Base-by-base conservation (phyloP, 2,888 invertebrate species). In the Agonum fuliginosum region DNA sequence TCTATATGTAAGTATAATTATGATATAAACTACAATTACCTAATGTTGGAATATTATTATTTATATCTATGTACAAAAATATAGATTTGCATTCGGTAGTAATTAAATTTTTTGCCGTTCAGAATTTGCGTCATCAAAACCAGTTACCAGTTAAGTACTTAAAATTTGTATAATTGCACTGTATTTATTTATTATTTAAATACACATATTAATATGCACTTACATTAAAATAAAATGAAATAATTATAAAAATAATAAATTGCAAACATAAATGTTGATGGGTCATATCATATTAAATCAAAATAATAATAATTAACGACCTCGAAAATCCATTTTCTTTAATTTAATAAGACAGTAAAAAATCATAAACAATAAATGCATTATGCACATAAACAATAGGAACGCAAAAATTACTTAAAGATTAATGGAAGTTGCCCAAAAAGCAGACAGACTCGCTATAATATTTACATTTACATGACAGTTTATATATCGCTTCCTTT, bases 401-500 rank as follows among this genome's bases (percentile, higher is more conserved):
- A 20, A 12, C 12, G 22, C 41, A 54, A 72, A 54, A 72, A 54
- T 72, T 58, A 34, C 30, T 30, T 54, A 54, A 22, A 34, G 37
- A 71, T 67, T 71, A 51, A 71, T 71, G 48, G 10, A 71, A 20
- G 17, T 46, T 71, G 22, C 72, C 54, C 3, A 54, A 72, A 58
- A 34, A 34, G 8, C 72, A 72, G 72, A 72, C 72, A 20, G 72
- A 34, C 37, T 34, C 17, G 41, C 54, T 37, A 72, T 72, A 72
- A 72, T 72, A 72, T 72, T 72, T 54, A 54, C 72, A 72, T 72
- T 72, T 72, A 72, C 72, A 72, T 72, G 72, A 72, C 72, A 72
- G 34, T 24, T 8, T 72, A 58, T 72, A 72, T 72, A 72, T 54
- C n/a, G 58, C 58, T 72, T 72, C 72, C 72, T 51, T 72, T 22